Conservation (phyloP, 1,140 invertebrate genomes). For the Pseudomyrmex concolor region DNA sequence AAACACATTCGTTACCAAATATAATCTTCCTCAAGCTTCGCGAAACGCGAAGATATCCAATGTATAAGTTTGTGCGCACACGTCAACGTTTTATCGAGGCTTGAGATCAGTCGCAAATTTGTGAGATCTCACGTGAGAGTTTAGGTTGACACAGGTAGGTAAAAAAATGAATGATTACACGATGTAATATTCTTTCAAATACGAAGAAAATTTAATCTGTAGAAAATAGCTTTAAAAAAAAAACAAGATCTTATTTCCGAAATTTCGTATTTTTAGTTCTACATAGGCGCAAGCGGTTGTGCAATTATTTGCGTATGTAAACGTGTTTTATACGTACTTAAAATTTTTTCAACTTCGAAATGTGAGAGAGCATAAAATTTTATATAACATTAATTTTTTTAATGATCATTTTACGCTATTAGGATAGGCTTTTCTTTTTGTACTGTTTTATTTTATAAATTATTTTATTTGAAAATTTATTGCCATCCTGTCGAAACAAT, state of each 20-base stretch:
- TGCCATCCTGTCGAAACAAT: not conserved
- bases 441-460: conserved; percentile 19
- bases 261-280: not conserved
- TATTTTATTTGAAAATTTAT: not conserved
- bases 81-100: conserved; percentile 23
- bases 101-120: not conserved
- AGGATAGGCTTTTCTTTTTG: not conserved
- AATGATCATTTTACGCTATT: too few relatives aligned
- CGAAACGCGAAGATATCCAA: conserved; percentile 3
- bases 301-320: conserved; percentile 4
- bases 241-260: conserved; percentile 15
- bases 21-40: conserved; percentile 32
- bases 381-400: not conserved
- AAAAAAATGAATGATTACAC: not conserved
- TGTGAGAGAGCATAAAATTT: not conserved
- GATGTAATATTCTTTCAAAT: not conserved
- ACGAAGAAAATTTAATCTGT: conserved; percentile 1
- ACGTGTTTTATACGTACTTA: conserved; percentile 47
- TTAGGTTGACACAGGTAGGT: not conserved
- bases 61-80: not conserved
- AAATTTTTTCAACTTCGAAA: not conserved
- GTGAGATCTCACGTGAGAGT: not conserved
- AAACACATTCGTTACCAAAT: conserved; percentile 34
- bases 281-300: not conserved
- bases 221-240: not conserved